These are phyloP conservation scores for Rhimphoctona megacephalus DNA, from an alignment of 2,888 invertebrate genomes.

Conservation along the genomic window DNA sequence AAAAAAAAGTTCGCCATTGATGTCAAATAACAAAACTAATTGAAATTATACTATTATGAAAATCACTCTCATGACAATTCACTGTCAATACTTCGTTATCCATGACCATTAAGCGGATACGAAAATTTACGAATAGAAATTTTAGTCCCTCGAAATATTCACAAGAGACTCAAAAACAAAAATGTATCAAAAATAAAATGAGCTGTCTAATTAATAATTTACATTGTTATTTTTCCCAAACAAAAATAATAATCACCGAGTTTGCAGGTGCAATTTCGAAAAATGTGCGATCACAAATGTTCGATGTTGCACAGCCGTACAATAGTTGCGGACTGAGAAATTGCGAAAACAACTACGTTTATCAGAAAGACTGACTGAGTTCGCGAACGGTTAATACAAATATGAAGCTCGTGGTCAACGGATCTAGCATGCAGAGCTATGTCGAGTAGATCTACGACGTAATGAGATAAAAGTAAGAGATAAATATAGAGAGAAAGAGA, in stretches of 20 bases:
- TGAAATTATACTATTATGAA: background rate
- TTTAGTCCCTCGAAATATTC: background rate
- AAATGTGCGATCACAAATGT: background rate
- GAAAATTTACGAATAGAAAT: background rate
- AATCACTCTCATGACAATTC: background rate
- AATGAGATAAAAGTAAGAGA: conserved; percentile 1
- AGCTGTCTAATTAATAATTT: background rate
- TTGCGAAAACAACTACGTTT: conserved; percentile 25
- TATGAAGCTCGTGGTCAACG: conserved; percentile 31
- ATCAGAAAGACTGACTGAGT: conserved; percentile 38
- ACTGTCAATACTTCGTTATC: background rate
- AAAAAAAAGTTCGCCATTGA: background rate
- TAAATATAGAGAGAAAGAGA: background rate
- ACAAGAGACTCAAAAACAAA: background rate
- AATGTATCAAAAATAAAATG: no score
- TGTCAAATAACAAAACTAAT: background rate
- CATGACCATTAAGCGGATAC: background rate
- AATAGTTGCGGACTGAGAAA: conserved; percentile 12
- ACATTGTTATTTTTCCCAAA: background rate
- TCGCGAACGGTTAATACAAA: conserved; percentile 26
- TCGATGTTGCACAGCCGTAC: background rate
- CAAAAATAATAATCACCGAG: conserved; percentile 42
- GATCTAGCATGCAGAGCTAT: conserved; percentile 7
- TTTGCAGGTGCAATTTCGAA: background rate
- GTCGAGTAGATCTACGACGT: conserved; percentile 16